phyloP scores from a whole-genome alignment of 2,113 vertebrate genomes.

The Paratilapia polleni region DNA sequence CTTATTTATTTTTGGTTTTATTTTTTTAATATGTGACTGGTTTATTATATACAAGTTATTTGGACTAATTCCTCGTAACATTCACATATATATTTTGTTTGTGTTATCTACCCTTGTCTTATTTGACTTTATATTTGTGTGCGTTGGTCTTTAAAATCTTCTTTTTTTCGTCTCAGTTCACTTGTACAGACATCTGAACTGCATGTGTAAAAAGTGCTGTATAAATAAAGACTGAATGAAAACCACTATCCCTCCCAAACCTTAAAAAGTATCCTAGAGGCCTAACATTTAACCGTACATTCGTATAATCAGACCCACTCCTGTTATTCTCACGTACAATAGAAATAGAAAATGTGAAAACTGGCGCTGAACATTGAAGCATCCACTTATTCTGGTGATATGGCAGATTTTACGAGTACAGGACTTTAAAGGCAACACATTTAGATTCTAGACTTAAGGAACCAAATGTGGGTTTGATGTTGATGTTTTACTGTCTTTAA shows the following conservation, averaged over 20 bases:
- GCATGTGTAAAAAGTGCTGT: not conserved
- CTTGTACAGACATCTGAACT: too few relatives aligned
- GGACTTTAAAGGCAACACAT: not conserved
- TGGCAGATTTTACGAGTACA: not conserved
- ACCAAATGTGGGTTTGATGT: fast-evolving
- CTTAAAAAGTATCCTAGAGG: not conserved
- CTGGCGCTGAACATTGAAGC: not conserved
- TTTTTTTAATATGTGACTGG: not conserved
- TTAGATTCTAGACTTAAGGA: not conserved
- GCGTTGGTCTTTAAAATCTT: too few relatives aligned
- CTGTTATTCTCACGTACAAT: too few relatives aligned
- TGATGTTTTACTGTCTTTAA: too few relatives aligned
- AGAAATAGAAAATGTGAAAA: not conserved
- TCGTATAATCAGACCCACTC: not conserved
- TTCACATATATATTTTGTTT: not conserved
- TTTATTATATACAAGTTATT: fast-evolving
- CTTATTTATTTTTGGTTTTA: not conserved
- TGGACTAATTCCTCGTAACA: not conserved
- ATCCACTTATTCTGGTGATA: not conserved
- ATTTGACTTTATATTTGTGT: not conserved
- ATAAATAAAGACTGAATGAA: not conserved
- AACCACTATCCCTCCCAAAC: not conserved
- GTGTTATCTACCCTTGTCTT: not conserved
- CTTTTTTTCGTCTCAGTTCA: not conserved
- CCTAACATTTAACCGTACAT: not conserved